A percentile compares a stretch with the other conserved stretches of the same genome.
Evolutionary conservation across 2,888 invertebrate genomes (phyloP).

Genomic region (Cheilosia vernalis): DNA sequence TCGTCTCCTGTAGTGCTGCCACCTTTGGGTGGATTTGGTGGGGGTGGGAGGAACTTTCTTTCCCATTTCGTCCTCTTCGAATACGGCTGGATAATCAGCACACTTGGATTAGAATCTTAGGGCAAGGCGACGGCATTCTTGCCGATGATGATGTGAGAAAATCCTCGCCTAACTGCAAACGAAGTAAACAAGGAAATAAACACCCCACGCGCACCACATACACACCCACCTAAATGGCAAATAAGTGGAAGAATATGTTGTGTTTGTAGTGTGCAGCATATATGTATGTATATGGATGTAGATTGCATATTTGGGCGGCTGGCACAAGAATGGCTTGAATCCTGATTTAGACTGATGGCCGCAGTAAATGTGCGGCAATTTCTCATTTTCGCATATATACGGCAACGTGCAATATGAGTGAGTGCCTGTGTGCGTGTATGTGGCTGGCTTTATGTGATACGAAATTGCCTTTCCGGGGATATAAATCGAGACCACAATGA

Average conservation of each 20-base stretch:
- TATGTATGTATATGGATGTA: slow-evolving; percentile 1
- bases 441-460: slow-evolving; percentile 47
- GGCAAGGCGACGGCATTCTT: slow-evolving; percentile 50
- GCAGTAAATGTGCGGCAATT: slow-evolving; percentile 62
- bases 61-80: neutral
- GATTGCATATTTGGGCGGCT: slow-evolving; percentile 32
- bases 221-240: slow-evolving; percentile 1
- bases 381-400: slow-evolving; percentile 43
- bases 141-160: slow-evolving; percentile 40
- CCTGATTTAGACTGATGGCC: slow-evolving; percentile 71
- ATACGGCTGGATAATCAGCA: slow-evolving; percentile 57
- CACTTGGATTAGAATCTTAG: slow-evolving; percentile 57
- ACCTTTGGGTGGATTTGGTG: neutral
- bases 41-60: no score
- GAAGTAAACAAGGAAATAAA: slow-evolving; percentile 70
- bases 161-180: slow-evolving; percentile 55
- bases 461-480: slow-evolving; percentile 52
- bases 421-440: slow-evolving; percentile 16
- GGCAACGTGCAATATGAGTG: slow-evolving; percentile 15
- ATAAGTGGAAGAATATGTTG: neutral
- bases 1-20: neutral
- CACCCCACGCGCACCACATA: slow-evolving; percentile 1
- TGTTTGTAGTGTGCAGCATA: neutral
- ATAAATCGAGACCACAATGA: slow-evolving; percentile 47
- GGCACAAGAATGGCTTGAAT: slow-evolving; percentile 11